Evolutionary conservation across 2,888 invertebrate genomes (phyloP).

Genomic region (Julus scandinavius): DNA sequence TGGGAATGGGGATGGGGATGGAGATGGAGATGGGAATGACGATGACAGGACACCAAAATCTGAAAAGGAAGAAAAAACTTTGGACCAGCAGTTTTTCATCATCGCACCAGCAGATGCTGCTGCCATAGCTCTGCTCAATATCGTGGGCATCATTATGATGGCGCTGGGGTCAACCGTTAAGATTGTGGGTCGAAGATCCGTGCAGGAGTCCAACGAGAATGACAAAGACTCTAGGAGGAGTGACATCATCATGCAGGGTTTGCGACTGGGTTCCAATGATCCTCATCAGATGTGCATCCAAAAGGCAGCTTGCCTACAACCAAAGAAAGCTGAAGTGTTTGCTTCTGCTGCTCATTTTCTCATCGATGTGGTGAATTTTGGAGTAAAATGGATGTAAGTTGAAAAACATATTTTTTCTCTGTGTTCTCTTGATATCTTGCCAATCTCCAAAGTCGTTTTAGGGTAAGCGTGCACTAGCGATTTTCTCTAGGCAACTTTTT

Average conservation of each 20-base stretch:
- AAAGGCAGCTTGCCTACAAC: slow-evolving; percentile 52
- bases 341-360: background rate
- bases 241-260: slow-evolving; percentile 16
- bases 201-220: background rate
- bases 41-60: background rate
- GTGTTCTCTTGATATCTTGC: too few species aligned
- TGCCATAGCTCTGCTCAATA: slow-evolving; percentile 31
- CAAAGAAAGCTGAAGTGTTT: slow-evolving; percentile 25
- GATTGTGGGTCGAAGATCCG: slow-evolving; percentile 45
- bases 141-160: slow-evolving; percentile 48
- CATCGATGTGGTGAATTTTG: background rate
- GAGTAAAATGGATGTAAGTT: slow-evolving; percentile 37
- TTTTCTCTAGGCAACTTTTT: too few species aligned
- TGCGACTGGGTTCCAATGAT: slow-evolving; percentile 36
- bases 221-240: background rate
- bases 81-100: background rate
- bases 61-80: too few species aligned
- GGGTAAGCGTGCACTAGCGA: too few species aligned
- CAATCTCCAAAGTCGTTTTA: too few species aligned
- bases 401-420: too few species aligned
- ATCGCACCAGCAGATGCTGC: slow-evolving; percentile 26
- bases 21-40: background rate
- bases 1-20: background rate
- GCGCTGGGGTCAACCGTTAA: slow-evolving; percentile 22
- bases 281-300: slow-evolving; percentile 37